Base-by-base conservation (phyloP, 2,797 vertebrate species). In the Centropyge bicolor region DNA sequence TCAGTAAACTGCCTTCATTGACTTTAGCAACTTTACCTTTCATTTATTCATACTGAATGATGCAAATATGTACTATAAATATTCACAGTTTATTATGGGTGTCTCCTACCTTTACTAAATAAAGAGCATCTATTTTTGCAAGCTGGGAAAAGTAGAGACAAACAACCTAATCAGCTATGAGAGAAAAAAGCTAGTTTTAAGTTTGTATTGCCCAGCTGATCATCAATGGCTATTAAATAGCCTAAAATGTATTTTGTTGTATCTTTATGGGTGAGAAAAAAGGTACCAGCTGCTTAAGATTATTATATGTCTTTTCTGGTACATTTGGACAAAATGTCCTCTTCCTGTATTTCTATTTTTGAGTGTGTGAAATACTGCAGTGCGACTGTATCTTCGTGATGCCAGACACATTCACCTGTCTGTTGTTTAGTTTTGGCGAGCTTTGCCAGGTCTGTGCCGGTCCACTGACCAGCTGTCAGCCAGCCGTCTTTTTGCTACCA, bases 381-480 rank as follows among this genome's bases (percentile, higher is more conserved):
- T 54, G 49, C 13, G 38, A 8, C 68, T 60, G 66, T 60, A 5
- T 48, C 35, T 60, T 45, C 41, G 49, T 24, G 59, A 78, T 48
- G 49, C 43, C 16, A 0, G 46, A 70, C 56, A 73, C 69, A 51
- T 67, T 61, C 74, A 84, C 74, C 71, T 75, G 66, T 19, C 13
- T 40, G 48, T 60, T 74, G 43, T 76, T 61, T 10, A 4, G 66
- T 49, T 54, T 52, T 73, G 74, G 46, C 12, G 14, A 68, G 41
- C 61, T 61, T 60, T 36, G 22, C 8, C 20, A 16, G 49, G 48
- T 67, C 49, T 43, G 51, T 51, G 35, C 64, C 17, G n/a, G 24
- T 70, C 82, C 45, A 36, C 65, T 72, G 80, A 68, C 63, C 70
- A 59, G 63, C 74, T 80, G 74, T 76, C 59, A 63, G 56, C 69